These are phyloP conservation scores for Sinocyclocheilus anophthalmus DNA, from an alignment of 2,113 vertebrate genomes.

Conservation along the genomic window DNA sequence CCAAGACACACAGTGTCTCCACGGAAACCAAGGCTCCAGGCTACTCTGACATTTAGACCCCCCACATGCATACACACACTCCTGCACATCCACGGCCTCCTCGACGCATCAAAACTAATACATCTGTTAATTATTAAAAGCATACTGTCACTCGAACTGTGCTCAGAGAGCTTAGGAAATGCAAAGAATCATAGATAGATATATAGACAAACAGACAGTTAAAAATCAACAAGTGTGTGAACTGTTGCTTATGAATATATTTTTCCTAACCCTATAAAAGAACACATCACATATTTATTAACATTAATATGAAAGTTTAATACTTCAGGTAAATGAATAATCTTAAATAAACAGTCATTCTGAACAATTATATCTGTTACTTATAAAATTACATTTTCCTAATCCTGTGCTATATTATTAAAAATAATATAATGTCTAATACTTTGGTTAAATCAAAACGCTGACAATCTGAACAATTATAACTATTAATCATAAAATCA, in stretches of 20 bases:
- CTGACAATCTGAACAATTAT: no score
- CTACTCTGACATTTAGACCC: slow-evolving; percentile 48
- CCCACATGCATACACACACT: slow-evolving; percentile 15
- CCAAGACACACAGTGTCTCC: slow-evolving; percentile 64
- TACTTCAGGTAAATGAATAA: no score
- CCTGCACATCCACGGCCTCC: neutral
- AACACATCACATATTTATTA: no score
- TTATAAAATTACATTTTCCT: no score
- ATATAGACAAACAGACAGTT: neutral
- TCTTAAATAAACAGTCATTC: no score
- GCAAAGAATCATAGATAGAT: neutral
- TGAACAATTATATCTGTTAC: no score
- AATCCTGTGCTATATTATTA: no score
- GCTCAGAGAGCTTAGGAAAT: neutral
- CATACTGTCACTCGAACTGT: neutral
- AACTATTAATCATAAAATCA: no score
- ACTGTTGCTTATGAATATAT: neutral
- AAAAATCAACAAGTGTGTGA: neutral
- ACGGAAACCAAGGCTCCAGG: slow-evolving; percentile 46
- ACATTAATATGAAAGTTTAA: no score
- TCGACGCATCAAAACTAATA: slow-evolving; percentile 12
- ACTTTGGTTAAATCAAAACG: no score
- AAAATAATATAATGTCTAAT: no score
- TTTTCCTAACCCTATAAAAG: no score
- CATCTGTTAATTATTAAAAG: slow-evolving; percentile 32